phyloP scores from a whole-genome alignment of 2,888 invertebrate species.

The Cetonia aurata region DNA sequence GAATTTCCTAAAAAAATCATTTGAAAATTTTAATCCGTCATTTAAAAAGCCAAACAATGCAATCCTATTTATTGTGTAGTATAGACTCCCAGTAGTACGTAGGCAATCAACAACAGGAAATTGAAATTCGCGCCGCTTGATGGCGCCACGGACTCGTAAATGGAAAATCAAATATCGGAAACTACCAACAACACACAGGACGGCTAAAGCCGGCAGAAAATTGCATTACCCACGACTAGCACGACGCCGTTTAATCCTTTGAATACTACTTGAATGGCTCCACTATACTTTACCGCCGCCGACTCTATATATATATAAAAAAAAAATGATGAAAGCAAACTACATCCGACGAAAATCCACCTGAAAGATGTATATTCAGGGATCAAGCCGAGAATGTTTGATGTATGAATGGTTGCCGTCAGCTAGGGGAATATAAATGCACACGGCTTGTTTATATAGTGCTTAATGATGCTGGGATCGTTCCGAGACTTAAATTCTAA shows the following conservation, averaged over 20 bases:
- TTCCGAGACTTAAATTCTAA: too few relatives aligned
- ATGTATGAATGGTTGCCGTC: conserved; percentile 22
- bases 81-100: neutral
- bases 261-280: neutral
- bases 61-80: neutral
- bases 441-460: neutral
- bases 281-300: conserved; percentile 5
- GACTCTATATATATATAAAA: neutral
- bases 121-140: conserved; percentile 22
- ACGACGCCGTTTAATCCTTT: conserved; percentile 12
- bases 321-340: neutral
- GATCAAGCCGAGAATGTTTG: neutral
- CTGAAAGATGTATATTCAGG: conserved; percentile 8
- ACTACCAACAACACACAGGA: neutral
- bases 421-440: neutral
- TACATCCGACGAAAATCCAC: neutral
- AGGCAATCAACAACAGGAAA: conserved; percentile 28
- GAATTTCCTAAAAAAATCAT: too few relatives aligned
- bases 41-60: neutral
- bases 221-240: conserved; percentile 3
- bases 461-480: neutral
- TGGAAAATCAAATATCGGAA: neutral
- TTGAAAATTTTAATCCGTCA: too few relatives aligned
- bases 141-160: conserved; percentile 27
- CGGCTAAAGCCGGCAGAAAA: neutral